These are phyloP conservation scores for Cyclura pinguis DNA, from an alignment of 2,797 vertebrate species.

Conservation along the genomic window DNA sequence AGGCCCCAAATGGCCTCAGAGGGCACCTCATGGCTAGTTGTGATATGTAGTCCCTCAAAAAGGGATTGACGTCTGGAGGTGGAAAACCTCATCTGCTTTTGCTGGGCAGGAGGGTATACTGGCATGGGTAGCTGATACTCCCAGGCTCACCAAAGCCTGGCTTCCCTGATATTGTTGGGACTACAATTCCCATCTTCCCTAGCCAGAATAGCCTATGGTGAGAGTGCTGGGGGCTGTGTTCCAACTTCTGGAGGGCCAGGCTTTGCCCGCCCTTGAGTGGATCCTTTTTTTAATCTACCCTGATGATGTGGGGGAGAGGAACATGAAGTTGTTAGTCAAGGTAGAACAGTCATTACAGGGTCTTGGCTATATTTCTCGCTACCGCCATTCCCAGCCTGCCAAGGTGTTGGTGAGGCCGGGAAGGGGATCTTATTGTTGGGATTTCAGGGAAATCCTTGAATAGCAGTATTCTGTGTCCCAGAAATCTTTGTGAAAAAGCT, in stretches of 20 bases:
- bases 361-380: background rate
- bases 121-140: background rate
- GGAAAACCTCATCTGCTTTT: background rate
- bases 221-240: background rate
- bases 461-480: conserved; percentile 34
- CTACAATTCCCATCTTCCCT: too few species aligned
- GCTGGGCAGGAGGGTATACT: background rate
- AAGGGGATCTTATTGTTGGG: background rate
- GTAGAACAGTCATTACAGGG: background rate
- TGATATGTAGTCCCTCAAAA: background rate
- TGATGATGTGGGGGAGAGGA: background rate
- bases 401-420: background rate
- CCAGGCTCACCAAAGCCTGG: background rate
- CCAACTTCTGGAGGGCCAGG: too few species aligned
- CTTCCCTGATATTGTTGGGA: background rate
- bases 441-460: background rate
- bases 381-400: background rate
- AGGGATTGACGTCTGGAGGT: too few species aligned
- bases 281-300: background rate
- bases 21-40: background rate
- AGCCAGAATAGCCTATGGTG: background rate
- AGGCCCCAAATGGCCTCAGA: too few species aligned
- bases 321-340: background rate
- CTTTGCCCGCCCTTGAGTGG: too few species aligned
- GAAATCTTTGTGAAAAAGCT: background rate